These are phyloP conservation scores for Oryzaephilus surinamensis DNA, from an alignment of 1,140 invertebrate genomes.

Conservation along the genomic window DNA sequence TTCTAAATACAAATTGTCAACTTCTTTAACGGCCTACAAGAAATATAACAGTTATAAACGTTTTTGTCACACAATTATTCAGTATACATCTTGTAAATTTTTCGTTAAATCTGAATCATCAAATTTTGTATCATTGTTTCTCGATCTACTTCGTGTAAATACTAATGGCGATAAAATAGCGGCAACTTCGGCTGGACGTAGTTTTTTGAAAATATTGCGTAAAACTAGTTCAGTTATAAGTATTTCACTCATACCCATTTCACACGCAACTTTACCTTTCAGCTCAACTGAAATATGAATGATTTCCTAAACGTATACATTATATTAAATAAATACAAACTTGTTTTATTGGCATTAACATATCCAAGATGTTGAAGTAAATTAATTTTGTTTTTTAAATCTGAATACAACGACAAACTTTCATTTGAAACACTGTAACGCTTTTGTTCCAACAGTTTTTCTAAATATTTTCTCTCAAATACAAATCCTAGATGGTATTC, in stretches of 20 bases:
- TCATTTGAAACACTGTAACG: slow-evolving; percentile 71
- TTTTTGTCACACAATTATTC: neutral
- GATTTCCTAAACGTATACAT: too few species aligned
- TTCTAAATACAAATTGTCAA: slow-evolving; percentile 40
- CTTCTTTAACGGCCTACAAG: slow-evolving; percentile 44
- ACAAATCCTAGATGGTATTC: slow-evolving; percentile 63
- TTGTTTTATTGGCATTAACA: slow-evolving; percentile 59
- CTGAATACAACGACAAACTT: slow-evolving; percentile 75
- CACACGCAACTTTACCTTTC: slow-evolving; percentile 90
- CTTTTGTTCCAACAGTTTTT: slow-evolving; percentile 59
- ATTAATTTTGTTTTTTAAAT: slow-evolving; percentile 74
- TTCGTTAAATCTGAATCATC: slow-evolving; percentile 12
- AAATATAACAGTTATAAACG: slow-evolving; percentile 5
- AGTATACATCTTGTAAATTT: slow-evolving; percentile 4
- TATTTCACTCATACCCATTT: slow-evolving; percentile 90
- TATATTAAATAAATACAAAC: neutral
- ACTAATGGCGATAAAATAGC: slow-evolving; percentile 84
- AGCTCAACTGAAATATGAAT: slow-evolving; percentile 50
- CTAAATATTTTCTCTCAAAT: slow-evolving; percentile 59
- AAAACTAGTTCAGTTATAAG: slow-evolving; percentile 95
- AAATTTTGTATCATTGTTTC: slow-evolving; percentile 4
- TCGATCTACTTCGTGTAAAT: slow-evolving; percentile 56
- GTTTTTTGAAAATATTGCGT: slow-evolving; percentile 77
- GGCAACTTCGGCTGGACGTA: slow-evolving; percentile 83
- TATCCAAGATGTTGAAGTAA: slow-evolving; percentile 72